phyloP scores from a whole-genome alignment of 2,113 vertebrate species.

The Isurus oxyrinchus region DNA sequence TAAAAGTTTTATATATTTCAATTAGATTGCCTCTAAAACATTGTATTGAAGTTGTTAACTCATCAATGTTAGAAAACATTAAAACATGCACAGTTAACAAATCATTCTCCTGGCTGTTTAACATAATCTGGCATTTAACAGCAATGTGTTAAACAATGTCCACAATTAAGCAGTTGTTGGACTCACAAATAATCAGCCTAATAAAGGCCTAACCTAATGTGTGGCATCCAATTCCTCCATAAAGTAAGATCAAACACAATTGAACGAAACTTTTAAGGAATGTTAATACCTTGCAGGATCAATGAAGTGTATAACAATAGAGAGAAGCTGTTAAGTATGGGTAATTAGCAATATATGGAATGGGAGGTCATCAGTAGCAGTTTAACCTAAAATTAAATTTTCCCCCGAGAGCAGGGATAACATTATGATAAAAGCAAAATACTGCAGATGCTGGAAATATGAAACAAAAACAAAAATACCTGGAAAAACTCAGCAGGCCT shows the following conservation, averaged over 20 bases:
- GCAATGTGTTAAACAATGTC: slow-evolving; percentile 69
- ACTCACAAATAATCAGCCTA: slow-evolving; percentile 49
- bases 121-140: slow-evolving; percentile 61
- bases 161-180: slow-evolving; percentile 65
- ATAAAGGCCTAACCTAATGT: slow-evolving; percentile 61
- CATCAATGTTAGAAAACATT: slow-evolving; percentile 55
- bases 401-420: neutral
- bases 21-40: neutral
- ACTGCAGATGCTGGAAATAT: too few species aligned
- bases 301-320: slow-evolving; percentile 54
- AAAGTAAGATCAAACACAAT: slow-evolving; percentile 61
- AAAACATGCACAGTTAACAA: slow-evolving; percentile 50
- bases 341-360: slow-evolving; percentile 53
- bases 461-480: too few species aligned
- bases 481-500: too few species aligned
- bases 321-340: slow-evolving; percentile 50
- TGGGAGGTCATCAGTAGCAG: neutral
- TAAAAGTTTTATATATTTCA: neutral
- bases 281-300: slow-evolving; percentile 69
- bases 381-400: neutral
- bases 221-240: slow-evolving; percentile 59
- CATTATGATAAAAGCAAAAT: too few species aligned
- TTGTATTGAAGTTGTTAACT: slow-evolving; percentile 43
- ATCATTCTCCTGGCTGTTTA: slow-evolving; percentile 65
- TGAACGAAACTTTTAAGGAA: slow-evolving; percentile 52